phyloP scores from a whole-genome alignment of 2,888 invertebrate species.

The Caenorhabditis uteleia region DNA sequence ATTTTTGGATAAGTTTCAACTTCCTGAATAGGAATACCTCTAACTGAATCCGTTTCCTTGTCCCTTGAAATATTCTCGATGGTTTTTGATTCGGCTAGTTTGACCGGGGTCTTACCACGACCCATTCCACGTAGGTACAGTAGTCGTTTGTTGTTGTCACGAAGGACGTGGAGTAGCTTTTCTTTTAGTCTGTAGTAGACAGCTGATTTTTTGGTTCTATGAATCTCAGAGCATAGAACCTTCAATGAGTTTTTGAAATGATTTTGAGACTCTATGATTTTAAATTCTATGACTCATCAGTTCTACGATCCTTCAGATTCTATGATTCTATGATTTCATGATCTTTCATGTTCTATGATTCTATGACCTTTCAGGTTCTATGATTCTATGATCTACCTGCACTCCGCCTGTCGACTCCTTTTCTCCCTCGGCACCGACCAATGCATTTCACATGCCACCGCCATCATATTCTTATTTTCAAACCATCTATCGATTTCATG shows the following conservation, averaged over 20 bases:
- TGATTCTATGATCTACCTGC: no score
- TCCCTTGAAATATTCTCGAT: slow-evolving; percentile 63
- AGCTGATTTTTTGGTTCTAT: no score
- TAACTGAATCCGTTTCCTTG: slow-evolving; percentile 53
- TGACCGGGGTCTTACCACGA: slow-evolving; percentile 49
- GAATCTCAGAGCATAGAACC: no score
- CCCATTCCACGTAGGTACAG: slow-evolving; percentile 51
- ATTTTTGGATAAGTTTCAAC: neutral
- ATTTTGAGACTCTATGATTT: no score
- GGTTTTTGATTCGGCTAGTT: slow-evolving; percentile 60
- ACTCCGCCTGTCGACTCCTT: slow-evolving; percentile 53
- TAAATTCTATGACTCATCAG: no score
- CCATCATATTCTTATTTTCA: slow-evolving; percentile 55
- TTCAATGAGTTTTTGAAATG: no score
- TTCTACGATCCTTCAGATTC: neutral
- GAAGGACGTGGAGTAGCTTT: slow-evolving; percentile 53
- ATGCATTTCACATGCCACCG: slow-evolving; percentile 65
- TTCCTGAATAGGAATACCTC: slow-evolving; percentile 44
- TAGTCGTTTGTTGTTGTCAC: slow-evolving; percentile 63
- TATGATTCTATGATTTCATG: neutral
- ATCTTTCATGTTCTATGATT: no score
- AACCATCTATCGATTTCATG: slow-evolving; percentile 60
- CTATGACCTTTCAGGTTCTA: no score
- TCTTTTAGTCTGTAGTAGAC: slow-evolving; percentile 65
- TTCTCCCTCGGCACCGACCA: slow-evolving; percentile 62